These are phyloP conservation scores for Onychomys arenicola DNA, from an alignment of 2,797 vertebrate species.

Conservation along the genomic window DNA sequence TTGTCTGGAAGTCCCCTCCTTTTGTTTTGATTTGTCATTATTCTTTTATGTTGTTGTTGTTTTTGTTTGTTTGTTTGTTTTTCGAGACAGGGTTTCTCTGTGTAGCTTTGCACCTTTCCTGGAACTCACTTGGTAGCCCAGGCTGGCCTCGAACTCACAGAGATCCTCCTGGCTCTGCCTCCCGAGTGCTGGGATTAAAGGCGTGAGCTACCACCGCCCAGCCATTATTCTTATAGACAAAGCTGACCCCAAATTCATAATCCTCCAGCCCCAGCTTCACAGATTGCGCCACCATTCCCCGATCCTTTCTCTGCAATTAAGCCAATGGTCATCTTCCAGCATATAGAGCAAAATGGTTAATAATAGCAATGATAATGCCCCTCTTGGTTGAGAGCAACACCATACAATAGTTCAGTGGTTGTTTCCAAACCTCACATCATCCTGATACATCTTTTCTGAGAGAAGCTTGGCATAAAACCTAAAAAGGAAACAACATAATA, in stretches of 20 bases:
- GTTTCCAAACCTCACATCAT: constrained; percentile 3
- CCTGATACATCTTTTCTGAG: background rate
- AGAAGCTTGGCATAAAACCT: background rate
- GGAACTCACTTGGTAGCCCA: too few relatives aligned
- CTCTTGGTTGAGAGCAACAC: background rate
- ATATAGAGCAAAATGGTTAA: background rate
- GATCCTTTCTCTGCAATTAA: background rate
- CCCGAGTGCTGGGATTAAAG: too few relatives aligned
- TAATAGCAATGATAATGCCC: background rate
- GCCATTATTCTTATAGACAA: background rate
- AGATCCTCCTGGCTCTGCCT: too few relatives aligned
- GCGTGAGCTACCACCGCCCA: too few relatives aligned
- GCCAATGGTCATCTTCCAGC: background rate
- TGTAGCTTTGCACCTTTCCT: too few relatives aligned
- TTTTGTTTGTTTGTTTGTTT: too few relatives aligned
- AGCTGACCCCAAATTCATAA: too few relatives aligned
- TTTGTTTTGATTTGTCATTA: background rate
- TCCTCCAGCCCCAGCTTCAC: background rate
- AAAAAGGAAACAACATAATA: background rate
- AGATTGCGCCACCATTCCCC: background rate
- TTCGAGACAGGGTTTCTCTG: too few relatives aligned
- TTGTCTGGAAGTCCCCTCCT: background rate
- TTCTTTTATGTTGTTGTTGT: too few relatives aligned
- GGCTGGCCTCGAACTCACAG: too few relatives aligned
- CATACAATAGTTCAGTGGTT: background rate